Conservation (phyloP, 1,140 invertebrate species). For the Rhagoletis zephyria region DNA sequence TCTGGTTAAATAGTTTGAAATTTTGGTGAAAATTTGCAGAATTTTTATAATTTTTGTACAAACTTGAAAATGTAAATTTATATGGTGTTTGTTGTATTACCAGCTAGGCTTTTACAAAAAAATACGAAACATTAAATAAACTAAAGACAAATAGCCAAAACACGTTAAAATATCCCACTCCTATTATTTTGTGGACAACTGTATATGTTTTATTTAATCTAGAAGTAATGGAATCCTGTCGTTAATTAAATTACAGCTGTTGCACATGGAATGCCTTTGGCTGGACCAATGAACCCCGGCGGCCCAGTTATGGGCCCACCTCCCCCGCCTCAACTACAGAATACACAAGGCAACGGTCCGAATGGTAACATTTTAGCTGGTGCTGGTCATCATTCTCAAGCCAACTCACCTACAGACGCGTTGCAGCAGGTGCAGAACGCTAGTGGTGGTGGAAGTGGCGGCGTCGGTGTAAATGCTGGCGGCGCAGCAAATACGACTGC, state of each 20-base stretch:
- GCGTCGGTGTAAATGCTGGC: slow-evolving; percentile 56
- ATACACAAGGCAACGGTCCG: slow-evolving; percentile 67
- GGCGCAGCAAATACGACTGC: slow-evolving; percentile 61
- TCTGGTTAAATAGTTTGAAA: too few relatives aligned
- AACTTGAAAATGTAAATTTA: too few relatives aligned
- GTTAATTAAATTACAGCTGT: slow-evolving; percentile 62
- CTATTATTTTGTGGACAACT: too few relatives aligned
- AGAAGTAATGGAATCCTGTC: too few relatives aligned
- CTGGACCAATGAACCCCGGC: slow-evolving; percentile 67
- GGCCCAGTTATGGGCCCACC: slow-evolving; percentile 69
- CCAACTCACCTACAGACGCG: slow-evolving; percentile 65
- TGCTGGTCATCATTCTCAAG: slow-evolving; percentile 62
- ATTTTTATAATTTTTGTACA: too few relatives aligned
- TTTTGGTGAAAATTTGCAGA: too few relatives aligned
- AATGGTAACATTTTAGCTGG: slow-evolving; percentile 26
- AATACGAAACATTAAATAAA: too few relatives aligned
- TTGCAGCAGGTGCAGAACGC: slow-evolving; percentile 65
- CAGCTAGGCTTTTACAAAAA: too few relatives aligned
- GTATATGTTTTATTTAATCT: too few relatives aligned
- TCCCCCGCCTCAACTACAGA: slow-evolving; percentile 69
- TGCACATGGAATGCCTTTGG: slow-evolving; percentile 69
- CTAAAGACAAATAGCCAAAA: too few relatives aligned
- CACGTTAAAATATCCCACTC: too few relatives aligned
- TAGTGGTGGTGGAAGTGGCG: background rate
- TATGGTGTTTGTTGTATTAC: too few relatives aligned